Evolutionary conservation across 2,888 invertebrate genomes (phyloP).

Genomic region (Orchesella flavescens): DNA sequence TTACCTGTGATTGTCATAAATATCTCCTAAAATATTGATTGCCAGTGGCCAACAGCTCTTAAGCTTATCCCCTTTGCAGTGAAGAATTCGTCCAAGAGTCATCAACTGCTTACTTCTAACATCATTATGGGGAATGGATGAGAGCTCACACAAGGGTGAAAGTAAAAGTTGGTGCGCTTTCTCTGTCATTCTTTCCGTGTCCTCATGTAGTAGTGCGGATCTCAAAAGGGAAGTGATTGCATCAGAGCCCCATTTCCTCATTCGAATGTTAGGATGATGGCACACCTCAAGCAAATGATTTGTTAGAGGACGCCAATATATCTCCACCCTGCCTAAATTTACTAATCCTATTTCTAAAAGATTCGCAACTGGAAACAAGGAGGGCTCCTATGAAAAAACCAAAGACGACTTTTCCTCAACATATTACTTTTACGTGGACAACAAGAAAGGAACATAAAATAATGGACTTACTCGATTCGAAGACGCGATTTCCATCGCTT

Average conservation of each 20-base stretch:
- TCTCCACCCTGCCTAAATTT: conserved; percentile 93
- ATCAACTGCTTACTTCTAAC: conserved; percentile 95
- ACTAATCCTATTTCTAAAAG: conserved; percentile 97
- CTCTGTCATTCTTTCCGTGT: conserved; percentile 85
- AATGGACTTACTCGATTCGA: conserved; percentile 84
- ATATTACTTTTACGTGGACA: no score
- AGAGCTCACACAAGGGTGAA: conserved; percentile 92
- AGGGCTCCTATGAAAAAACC: conserved; percentile 86
- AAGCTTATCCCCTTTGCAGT: conserved; percentile 92
- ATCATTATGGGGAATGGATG: conserved; percentile 91
- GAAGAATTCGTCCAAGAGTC: conserved; percentile 92
- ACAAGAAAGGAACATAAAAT: not conserved
- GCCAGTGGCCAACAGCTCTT: conserved; percentile 96
- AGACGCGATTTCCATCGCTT: conserved; percentile 97
- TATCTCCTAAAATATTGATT: conserved; percentile 95
- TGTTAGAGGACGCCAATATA: conserved; percentile 95
- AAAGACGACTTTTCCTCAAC: no score
- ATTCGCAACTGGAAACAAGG: conserved; percentile 96
- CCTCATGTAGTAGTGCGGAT: conserved; percentile 90
- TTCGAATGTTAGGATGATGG: conserved; percentile 93
- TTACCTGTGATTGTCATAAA: conserved; percentile 92
- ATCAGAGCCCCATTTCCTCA: conserved; percentile 98
- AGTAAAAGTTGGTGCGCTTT: conserved; percentile 89
- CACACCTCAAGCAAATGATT: conserved; percentile 97
- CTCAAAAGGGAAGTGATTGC: conserved; percentile 95